A percentile compares a stretch with the other conserved stretches of the same genome.
Evolutionary conservation across 2,797 vertebrate genomes (phyloP).

Genomic region (Sebastes steindachneri): DNA sequence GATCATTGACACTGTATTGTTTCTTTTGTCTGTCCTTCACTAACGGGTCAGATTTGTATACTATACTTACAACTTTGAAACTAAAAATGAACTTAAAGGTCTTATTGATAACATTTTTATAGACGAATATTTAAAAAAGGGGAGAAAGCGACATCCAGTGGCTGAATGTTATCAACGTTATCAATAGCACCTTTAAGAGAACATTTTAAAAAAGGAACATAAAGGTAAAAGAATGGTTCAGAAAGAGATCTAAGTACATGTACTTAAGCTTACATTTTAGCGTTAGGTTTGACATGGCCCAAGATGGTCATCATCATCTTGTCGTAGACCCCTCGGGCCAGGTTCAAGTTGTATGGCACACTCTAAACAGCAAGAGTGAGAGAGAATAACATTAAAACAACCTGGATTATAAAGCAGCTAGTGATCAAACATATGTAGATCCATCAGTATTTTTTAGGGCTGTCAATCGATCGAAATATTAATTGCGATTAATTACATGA

Average conservation of each 20-base stretch:
- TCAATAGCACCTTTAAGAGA: too few relatives aligned
- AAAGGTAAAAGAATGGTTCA: neutral
- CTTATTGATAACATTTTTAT: too few relatives aligned
- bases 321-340: slow-evolving; percentile 83
- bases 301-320: slow-evolving; percentile 86
- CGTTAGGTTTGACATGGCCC: slow-evolving; percentile 82
- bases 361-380: slow-evolving; percentile 59
- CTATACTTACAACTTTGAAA: neutral
- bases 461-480: too few relatives aligned
- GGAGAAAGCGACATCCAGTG: too few relatives aligned
- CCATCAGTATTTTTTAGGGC: neutral
- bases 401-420: neutral
- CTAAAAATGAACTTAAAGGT: neutral
- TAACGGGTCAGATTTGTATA: neutral
- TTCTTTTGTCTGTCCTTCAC: neutral
- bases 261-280: slow-evolving; percentile 80
- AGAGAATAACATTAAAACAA: neutral
- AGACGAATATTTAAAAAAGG: too few relatives aligned
- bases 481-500: too few relatives aligned
- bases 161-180: too few relatives aligned
- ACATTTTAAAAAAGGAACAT: rapidly evolving
- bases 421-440: neutral
- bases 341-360: slow-evolving; percentile 84
- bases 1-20: neutral
- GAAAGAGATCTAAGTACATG: neutral